Conservation (phyloP, 2,888 invertebrate genomes). For the Boloria euphrosyne region DNA sequence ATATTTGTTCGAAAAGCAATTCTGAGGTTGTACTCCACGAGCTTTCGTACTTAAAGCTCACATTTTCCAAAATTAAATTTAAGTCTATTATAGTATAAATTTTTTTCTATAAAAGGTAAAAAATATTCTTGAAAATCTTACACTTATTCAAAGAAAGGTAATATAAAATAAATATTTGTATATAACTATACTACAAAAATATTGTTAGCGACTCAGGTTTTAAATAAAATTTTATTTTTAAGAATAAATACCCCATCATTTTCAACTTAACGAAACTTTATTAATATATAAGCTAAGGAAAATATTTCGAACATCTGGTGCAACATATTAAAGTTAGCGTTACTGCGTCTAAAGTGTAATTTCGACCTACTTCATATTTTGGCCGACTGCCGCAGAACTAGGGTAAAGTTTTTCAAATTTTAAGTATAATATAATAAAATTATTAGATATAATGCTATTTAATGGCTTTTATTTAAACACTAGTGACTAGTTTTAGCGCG, state of each 20-base stretch:
- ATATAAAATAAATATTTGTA: too few relatives aligned
- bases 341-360: not conserved
- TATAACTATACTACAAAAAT: too few relatives aligned
- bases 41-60: not conserved
- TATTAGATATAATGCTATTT: too few relatives aligned
- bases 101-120: too few relatives aligned
- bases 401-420: not conserved
- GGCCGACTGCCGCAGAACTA: not conserved
- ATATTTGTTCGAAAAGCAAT: slow-evolving; percentile 1
- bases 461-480: too few relatives aligned
- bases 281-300: slow-evolving; percentile 12
- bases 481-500: too few relatives aligned
- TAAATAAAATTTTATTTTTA: not conserved
- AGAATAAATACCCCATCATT: not conserved
- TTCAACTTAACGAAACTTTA: slow-evolving; percentile 10
- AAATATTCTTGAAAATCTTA: too few relatives aligned
- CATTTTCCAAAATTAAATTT: not conserved
- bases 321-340: slow-evolving; percentile 13
- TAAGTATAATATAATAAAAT: not conserved
- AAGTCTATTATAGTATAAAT: too few relatives aligned
- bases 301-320: slow-evolving; percentile 19
- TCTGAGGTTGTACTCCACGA: not conserved
- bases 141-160: too few relatives aligned
- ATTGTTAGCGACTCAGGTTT: not conserved
- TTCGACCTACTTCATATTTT: not conserved